phyloP scores from a whole-genome alignment of 2,888 invertebrate genomes.

The Perizoma affinitatum region DNA sequence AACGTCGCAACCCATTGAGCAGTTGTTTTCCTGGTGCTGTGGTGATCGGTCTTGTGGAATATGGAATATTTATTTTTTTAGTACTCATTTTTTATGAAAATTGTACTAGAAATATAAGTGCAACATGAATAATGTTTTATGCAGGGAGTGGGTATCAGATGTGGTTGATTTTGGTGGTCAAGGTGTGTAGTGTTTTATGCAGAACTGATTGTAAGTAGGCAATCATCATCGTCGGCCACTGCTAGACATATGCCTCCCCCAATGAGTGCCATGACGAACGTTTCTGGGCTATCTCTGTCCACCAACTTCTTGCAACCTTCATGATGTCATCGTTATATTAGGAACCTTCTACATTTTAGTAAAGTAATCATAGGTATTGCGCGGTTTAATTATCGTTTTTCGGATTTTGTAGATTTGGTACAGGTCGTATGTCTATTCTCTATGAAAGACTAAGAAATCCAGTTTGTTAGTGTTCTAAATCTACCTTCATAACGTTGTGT shows the following conservation, averaged over 20 bases:
- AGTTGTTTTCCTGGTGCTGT: constrained; percentile 54
- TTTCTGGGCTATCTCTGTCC: too few species aligned
- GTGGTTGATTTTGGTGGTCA: constrained; percentile 24
- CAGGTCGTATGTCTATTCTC: too few species aligned
- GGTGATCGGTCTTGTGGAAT: constrained; percentile 45
- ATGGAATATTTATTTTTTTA: constrained; percentile 6
- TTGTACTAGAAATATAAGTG: neutral
- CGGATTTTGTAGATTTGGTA: too few species aligned
- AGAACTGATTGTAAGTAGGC: too few species aligned
- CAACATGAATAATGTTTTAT: constrained; percentile 34
- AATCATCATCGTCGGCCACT: too few species aligned
- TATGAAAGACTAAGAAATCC: neutral
- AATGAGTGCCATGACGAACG: too few species aligned
- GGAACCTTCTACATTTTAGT: too few species aligned
- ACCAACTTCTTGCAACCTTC: too few species aligned
- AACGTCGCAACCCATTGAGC: constrained; percentile 58
- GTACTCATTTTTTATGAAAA: constrained; percentile 14
- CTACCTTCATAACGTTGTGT: constrained; percentile 2
- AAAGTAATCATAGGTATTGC: too few species aligned
- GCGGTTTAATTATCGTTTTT: too few species aligned
- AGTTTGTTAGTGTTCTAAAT: neutral
- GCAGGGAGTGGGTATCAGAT: constrained; percentile 33
- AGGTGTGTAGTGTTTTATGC: constrained; percentile 21
- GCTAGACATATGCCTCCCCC: too few species aligned
- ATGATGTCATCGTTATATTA: too few species aligned